Conservation (phyloP, 1,140 invertebrate genomes). For the Drosophila lowei region DNA sequence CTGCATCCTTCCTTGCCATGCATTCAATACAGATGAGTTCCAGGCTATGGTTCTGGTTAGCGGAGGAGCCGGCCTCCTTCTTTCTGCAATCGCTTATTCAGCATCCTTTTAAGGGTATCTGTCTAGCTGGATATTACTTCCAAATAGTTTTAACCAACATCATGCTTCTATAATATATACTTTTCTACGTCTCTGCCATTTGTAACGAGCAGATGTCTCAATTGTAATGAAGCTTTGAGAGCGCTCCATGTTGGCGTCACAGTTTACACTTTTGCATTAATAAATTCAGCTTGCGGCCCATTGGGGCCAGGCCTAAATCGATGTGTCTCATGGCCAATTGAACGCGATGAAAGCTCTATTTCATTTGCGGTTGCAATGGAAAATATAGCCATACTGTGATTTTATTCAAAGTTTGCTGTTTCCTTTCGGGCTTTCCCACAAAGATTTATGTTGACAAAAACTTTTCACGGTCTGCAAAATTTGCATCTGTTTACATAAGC, state of each 20-base stretch:
- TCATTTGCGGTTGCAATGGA: conserved; percentile 26
- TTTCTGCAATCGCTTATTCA: too few relatives aligned
- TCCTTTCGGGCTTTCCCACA: conserved; percentile 27
- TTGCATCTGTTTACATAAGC: conserved; percentile 48
- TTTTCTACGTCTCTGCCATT: neutral
- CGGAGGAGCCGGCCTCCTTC: too few relatives aligned
- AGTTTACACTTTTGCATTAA: conserved; percentile 51
- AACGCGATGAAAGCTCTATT: conserved; percentile 45
- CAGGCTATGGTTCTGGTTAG: too few relatives aligned
- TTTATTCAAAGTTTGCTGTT: conserved; percentile 36
- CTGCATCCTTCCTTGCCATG: too few relatives aligned
- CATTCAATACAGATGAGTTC: too few relatives aligned
- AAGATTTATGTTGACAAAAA: conserved; percentile 1
- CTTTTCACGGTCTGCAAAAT: conserved; percentile 65
- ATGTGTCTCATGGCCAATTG: conserved; percentile 67
- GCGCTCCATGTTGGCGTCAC: conserved; percentile 54
- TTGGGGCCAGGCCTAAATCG: conserved; percentile 15
- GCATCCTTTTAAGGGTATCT: neutral
- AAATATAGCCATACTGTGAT: conserved; percentile 24
- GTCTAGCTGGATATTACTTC: too few relatives aligned
- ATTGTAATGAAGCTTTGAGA: conserved; percentile 10
- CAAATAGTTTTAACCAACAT: too few relatives aligned
- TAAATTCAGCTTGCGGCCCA: conserved; percentile 41
- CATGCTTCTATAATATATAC: too few relatives aligned
- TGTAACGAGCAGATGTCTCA: conserved; percentile 17